Evolutionary conservation across 2,797 vertebrate genomes (phyloP), one percentile per base, ranked within the genome.

Genomic region (Sciaenops ocellatus): DNA sequence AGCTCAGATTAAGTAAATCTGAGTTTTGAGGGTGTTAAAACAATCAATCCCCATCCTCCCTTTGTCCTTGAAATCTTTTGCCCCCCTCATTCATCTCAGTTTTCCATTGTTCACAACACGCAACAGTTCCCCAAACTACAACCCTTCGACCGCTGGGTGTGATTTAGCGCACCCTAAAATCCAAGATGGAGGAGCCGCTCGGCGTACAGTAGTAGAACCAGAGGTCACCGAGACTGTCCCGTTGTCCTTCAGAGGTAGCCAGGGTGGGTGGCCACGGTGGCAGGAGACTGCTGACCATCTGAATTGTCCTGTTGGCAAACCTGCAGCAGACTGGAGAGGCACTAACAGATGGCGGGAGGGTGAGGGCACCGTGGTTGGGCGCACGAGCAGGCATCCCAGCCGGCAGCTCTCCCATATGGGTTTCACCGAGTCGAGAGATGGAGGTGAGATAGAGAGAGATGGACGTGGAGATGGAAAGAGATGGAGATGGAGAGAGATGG

Each of bases 401-500:
- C 93, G 90, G 92, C 92, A 92, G 83, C 91, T 84, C 90, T 95
- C 95, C 95, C 94, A 95, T 95, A 95, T 96, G 95, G 92, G 93
- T 94, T 90, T 73, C 89, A 88, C 89, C 81, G 38, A 73, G 82
- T 79, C 73, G 76, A 87, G 85, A 83, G 76, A 73, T 73, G 69
- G 68, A 80, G 63, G 67, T 38, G 34, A 38, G 34, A 38, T 38
- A 38, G 34, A 38, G 34, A 38, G 34, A 38, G 76, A 46, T 13
- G 18, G 80, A 56, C 20, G 46, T 64, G 17, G 73, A 73, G 66
- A n/a, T 44, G 3, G 71, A 69, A 46, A 55, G 62, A 28, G 68
- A 73, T 4, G 61, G 48, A 62, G 78, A 34, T 2, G 44, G n/a
- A 54, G 5, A 30, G 48, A 73, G n/a, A 61, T 20, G 57, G 62